A percentile compares a stretch with the other conserved stretches of the same genome.
Conservation (phyloP, 2,797 vertebrate species). For the Picus viridis region DNA sequence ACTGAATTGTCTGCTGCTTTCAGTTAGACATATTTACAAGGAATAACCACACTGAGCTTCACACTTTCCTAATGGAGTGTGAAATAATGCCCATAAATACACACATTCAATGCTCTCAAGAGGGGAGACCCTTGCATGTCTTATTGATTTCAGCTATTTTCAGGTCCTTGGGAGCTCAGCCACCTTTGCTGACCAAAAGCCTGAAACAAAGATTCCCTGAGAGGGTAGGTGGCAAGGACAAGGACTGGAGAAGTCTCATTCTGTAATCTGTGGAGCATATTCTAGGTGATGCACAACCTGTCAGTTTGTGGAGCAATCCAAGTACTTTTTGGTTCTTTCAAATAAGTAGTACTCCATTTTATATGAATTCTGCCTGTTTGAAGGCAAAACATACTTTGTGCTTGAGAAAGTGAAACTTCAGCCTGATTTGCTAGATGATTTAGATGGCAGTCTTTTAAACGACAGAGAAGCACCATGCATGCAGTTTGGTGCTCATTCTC, state of each 20-base stretch:
- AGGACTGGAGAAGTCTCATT: background rate
- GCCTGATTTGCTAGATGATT: background rate
- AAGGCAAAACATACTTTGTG: background rate
- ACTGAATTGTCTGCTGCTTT: slow-evolving; percentile 9
- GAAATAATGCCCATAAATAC: background rate
- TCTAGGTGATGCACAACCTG: background rate
- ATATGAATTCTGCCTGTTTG: background rate
- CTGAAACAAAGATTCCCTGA: background rate
- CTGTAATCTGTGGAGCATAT: background rate
- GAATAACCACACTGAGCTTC: background rate
- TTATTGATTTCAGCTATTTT: background rate
- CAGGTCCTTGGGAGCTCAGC: background rate
- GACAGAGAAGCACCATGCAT: background rate
- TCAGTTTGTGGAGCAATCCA: background rate
- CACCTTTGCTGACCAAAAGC: background rate
- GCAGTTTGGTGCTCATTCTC: background rate
- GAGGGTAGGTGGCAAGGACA: background rate
- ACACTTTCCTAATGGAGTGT: background rate
- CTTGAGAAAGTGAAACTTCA: background rate
- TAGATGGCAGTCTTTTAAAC: background rate
- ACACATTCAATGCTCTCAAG: background rate
- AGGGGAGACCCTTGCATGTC: background rate
- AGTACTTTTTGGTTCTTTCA: background rate
- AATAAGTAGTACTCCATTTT: background rate
- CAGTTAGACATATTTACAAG: background rate